Base-by-base conservation (phyloP, 1,140 invertebrate species). In the Drosophila guanche region DNA sequence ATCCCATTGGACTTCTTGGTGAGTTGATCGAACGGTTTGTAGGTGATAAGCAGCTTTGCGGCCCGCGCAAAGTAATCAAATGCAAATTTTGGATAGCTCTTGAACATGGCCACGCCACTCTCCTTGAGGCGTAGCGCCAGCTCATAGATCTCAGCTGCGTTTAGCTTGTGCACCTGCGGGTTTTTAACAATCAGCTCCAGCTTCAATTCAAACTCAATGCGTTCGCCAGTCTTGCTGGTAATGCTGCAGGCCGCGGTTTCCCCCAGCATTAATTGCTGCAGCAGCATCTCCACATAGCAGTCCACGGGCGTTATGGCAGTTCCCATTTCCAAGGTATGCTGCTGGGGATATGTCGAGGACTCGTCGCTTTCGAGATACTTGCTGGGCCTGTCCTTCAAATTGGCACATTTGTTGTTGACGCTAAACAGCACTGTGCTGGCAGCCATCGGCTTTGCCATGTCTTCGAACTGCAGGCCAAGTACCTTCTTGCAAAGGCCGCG, bases 51-150 rank as follows among this genome's bases (percentile, higher is more conserved):
- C 42, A 78, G 58, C 52, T 91, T 91, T 2, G 90, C 91, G 10
- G 90, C 86, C 27, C 79, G 62, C 16, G 53, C 42, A 61, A 91
- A 91, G 52, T 91, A 91, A 43, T 91, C 83, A 14, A 86, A 90
- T 1, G 91, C 89, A 50, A 91, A 91, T 47, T 72, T 72, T 0
- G 90, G 90, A 75, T 90, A 85, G 0, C 67, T n/a, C 59, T 91
- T 91, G 25, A 89, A 91, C 72, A 90, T 91, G 37, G 54, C 33
- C 5, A 91, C 91, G 8, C 91, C 91, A 7, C 90, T 89, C 37
- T 90, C 78, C 6, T 91, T 91, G 12, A 86, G 90, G 1, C 72
- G 67, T 25, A 73, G 43, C 3, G 91, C 76, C 41, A 90, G 25
- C 1, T 67, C 58, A 51, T 79, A 81, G 1, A 90, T 76, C 42